A percentile compares a stretch with the other conserved stretches of the same genome.
These are phyloP conservation scores for Cryptocephalus primarius DNA, from an alignment of 2,888 invertebrate species.

Conservation along the genomic window DNA sequence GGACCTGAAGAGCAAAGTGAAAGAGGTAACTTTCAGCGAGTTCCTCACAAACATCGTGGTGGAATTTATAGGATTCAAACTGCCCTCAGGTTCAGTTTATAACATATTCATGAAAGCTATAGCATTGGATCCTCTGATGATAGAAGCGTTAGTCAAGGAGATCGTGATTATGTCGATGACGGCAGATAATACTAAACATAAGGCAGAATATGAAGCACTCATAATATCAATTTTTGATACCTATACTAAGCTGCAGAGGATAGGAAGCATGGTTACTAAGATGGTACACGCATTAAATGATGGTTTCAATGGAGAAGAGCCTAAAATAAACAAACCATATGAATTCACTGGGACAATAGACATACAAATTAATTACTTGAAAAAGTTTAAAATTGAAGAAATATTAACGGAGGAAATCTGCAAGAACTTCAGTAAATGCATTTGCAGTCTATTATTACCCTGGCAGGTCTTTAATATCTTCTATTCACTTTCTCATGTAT, in stretches of 20 bases:
- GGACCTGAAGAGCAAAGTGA: constrained; percentile 17
- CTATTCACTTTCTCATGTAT: constrained; percentile 27
- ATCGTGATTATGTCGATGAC: constrained; percentile 25
- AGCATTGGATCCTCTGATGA: constrained; percentile 28
- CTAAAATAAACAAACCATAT: constrained; percentile 9
- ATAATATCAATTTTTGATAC: constrained; percentile 27
- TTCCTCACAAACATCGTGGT: constrained; percentile 24
- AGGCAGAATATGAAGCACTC: constrained; percentile 21
- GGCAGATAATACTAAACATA: constrained; percentile 14
- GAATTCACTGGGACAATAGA: constrained; percentile 5
- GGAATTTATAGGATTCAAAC: constrained; percentile 18
- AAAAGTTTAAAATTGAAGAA: constrained; percentile 9
- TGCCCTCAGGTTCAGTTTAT: constrained; percentile 19
- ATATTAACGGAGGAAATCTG: constrained; percentile 27
- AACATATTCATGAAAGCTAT: constrained; percentile 24
- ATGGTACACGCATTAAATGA: constrained; percentile 24
- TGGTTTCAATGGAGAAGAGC: constrained; percentile 9
- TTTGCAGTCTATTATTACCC: constrained; percentile 22
- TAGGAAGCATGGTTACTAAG: constrained; percentile 30
- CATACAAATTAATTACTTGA: constrained; percentile 2
- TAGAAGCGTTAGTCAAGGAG: constrained; percentile 23
- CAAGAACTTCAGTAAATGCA: constrained; percentile 24
- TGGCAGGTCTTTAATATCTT: constrained; percentile 32
- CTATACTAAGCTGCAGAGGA: constrained; percentile 29
- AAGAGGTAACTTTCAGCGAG: constrained; percentile 20